Conservation (phyloP, 2,113 vertebrate species). For the Poicephalus gulielmi region DNA sequence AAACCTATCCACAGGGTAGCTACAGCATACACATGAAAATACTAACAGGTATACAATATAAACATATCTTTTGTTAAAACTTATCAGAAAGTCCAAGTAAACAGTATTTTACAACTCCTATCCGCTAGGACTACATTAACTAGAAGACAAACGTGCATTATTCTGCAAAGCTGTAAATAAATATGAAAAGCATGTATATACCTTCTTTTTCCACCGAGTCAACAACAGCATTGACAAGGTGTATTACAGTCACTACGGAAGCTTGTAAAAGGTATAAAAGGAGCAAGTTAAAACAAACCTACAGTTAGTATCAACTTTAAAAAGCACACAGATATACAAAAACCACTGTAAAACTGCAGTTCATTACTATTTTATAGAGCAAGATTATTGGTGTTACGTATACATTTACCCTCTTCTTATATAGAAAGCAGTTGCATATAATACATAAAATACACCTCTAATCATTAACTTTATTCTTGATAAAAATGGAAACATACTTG, state of each 20-base stretch:
- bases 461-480: neutral
- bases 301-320: conserved; percentile 76
- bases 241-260: conserved; percentile 98
- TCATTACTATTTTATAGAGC: neutral
- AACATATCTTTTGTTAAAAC: neutral
- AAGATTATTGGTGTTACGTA: neutral
- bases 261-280: conserved; percentile 88
- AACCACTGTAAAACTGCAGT: conserved; percentile 4
- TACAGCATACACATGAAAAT: neutral
- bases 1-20: neutral
- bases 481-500: neutral
- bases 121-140: neutral
- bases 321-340: conserved; percentile 35
- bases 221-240: conserved; percentile 94
- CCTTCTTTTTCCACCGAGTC: conserved; percentile 94
- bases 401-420: neutral
- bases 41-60: neutral
- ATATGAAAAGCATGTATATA: conserved; percentile 76
- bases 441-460: neutral
- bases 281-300: conserved; percentile 80
- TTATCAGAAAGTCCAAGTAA: neutral
- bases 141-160: conserved; percentile 32
- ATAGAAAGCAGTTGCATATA: neutral
- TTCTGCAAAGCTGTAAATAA: conserved; percentile 47
- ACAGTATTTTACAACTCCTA: neutral